Evolutionary conservation across 2,113 vertebrate genomes (phyloP).

Genomic region (Peucedramus taeniatus): DNA sequence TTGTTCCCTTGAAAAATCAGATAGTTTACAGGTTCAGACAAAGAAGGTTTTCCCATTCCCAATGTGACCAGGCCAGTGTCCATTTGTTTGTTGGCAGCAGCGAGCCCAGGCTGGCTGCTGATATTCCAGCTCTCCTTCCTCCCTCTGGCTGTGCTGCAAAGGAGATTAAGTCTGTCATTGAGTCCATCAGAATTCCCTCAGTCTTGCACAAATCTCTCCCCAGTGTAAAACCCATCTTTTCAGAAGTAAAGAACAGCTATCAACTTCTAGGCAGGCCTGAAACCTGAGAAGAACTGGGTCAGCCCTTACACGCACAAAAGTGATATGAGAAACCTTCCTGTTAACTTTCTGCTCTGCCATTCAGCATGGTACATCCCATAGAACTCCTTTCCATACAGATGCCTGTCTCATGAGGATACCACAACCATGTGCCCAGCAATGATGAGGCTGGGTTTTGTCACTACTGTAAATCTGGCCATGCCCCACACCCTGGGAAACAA

Average conservation of each 20-base stretch:
- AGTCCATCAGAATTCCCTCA: neutral
- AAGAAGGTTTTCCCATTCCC: neutral
- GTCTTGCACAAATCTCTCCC: neutral
- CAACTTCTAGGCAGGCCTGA: neutral
- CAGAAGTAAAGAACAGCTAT: constrained; percentile 27
- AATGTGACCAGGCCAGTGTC: fast-evolving
- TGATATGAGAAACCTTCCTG: neutral
- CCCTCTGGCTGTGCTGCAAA: neutral
- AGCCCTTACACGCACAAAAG: neutral
- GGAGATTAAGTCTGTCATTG: neutral
- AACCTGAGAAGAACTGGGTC: constrained; percentile 6
- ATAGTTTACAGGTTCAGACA: neutral
- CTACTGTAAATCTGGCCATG: neutral
- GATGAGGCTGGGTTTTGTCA: neutral
- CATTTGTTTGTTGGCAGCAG: neutral
- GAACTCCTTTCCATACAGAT: neutral
- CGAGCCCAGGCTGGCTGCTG: neutral
- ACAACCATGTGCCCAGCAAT: neutral
- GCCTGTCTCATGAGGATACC: neutral
- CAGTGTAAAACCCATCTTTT: neutral
- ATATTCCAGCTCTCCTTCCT: neutral
- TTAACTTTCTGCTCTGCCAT: neutral
- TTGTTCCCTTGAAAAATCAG: neutral
- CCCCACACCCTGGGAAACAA: neutral
- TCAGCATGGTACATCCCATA: neutral